Percentiles rank a stretch among this genome's conserved stretches.
Evolutionary conservation across 2,797 vertebrate species (phyloP).

Genomic region (Spheniscus humboldti): DNA sequence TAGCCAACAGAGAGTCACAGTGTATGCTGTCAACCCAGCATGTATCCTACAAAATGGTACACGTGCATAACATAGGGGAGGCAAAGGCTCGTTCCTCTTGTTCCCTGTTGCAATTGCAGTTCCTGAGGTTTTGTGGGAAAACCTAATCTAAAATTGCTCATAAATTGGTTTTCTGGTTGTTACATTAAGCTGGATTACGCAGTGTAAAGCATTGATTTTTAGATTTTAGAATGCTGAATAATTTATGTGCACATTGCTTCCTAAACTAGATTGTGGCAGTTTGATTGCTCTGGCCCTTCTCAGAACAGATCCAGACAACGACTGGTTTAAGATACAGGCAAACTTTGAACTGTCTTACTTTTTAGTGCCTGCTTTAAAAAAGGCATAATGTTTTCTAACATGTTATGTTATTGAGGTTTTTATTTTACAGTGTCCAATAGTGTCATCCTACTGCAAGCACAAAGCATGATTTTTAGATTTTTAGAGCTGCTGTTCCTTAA

Average conservation of each 20-base stretch:
- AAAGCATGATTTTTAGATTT: neutral
- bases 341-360: neutral
- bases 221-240: conserved; percentile 30
- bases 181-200: neutral
- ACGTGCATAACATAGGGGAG: accelerated
- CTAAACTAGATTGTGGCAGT: neutral
- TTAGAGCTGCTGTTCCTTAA: neutral
- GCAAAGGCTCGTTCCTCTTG: neutral
- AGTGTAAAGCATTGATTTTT: conserved; percentile 1
- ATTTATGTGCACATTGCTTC: neutral
- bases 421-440: neutral
- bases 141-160: neutral
- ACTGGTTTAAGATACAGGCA: neutral
- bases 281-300: neutral
- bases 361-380: neutral
- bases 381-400: neutral
- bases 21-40: accelerated
- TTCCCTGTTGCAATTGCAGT: neutral
- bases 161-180: neutral
- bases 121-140: neutral
- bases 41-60: accelerated
- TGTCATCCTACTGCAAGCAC: neutral
- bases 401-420: neutral
- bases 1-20: neutral
- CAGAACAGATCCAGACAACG: neutral